phyloP scores from a whole-genome alignment of 2,113 vertebrate genomes.

The Bostrychus sinensis region DNA sequence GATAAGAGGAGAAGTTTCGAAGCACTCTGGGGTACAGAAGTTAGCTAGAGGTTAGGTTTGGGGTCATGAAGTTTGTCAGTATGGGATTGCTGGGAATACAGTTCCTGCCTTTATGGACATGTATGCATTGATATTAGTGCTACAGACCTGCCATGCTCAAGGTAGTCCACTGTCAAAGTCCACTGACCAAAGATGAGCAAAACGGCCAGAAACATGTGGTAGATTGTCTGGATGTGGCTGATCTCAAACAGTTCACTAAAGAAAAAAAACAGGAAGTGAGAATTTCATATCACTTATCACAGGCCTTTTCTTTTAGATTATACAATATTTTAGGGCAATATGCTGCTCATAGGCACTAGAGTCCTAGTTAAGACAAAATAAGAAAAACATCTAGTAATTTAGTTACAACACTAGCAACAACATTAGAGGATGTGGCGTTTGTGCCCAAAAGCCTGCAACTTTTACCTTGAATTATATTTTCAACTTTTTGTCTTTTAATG shows the following conservation, averaged over 20 bases:
- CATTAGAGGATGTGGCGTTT: too few species aligned
- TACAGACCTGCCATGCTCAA: slow-evolving; percentile 87
- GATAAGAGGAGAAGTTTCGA: slow-evolving; percentile 32
- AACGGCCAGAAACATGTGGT: slow-evolving; percentile 88
- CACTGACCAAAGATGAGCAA: slow-evolving; percentile 84
- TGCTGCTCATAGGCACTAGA: too few species aligned
- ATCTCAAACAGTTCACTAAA: slow-evolving; percentile 87
- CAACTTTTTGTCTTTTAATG: too few species aligned
- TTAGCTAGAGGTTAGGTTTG: slow-evolving; percentile 16
- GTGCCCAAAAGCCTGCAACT: too few species aligned
- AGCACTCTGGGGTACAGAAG: slow-evolving; percentile 22
- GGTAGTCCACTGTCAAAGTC: slow-evolving; percentile 83
- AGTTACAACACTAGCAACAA: too few species aligned
- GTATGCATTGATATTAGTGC: background rate
- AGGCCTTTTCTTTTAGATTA: too few species aligned
- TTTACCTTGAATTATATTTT: too few species aligned
- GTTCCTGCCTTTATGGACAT: background rate
- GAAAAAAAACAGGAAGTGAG: background rate
- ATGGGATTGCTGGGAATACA: background rate
- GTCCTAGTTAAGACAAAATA: too few species aligned
- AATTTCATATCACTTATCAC: background rate
- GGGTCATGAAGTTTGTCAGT: slow-evolving; percentile 17
- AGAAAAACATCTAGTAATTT: too few species aligned
- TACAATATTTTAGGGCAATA: too few species aligned
- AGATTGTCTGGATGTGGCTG: slow-evolving; percentile 87